Percentiles rank a stretch among this genome's conserved stretches.
Conservation (phyloP, 1,140 invertebrate genomes). For the Saccostrea echinata region DNA sequence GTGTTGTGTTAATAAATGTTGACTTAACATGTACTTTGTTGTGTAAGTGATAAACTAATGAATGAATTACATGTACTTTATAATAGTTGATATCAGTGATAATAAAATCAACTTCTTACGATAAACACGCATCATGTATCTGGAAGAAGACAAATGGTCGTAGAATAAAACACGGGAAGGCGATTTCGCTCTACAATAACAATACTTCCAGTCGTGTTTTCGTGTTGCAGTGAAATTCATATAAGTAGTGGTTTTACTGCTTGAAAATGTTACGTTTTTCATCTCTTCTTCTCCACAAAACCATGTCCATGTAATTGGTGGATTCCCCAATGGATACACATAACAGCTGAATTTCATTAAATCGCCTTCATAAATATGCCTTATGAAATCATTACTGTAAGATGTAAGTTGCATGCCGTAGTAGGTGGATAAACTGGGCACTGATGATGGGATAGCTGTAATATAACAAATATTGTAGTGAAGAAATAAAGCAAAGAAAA, state of each 20-base stretch:
- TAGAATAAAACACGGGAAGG: neutral
- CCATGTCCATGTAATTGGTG: neutral
- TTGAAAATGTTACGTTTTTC: neutral
- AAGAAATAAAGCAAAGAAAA: too few relatives aligned
- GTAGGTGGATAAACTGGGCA: too few relatives aligned
- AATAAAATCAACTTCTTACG: too few relatives aligned
- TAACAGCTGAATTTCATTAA: neutral
- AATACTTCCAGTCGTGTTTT: neutral
- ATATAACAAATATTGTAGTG: too few relatives aligned
- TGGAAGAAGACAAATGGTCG: neutral
- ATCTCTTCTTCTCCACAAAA: neutral
- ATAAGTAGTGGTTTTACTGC: neutral
- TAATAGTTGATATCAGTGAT: too few relatives aligned
- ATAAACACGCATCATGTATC: neutral
- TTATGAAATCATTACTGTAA: too few relatives aligned
- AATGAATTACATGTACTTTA: too few relatives aligned
- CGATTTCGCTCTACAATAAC: neutral
- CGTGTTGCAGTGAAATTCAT: neutral
- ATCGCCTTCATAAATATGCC: neutral
- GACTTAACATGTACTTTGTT: too few relatives aligned
- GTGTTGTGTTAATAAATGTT: too few relatives aligned
- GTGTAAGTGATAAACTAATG: too few relatives aligned
- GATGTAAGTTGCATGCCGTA: too few relatives aligned
- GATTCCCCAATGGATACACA: neutral
- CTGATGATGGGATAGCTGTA: too few relatives aligned